Base-by-base conservation (phyloP, 1,140 invertebrate genomes). In the Batillaria attramentaria region DNA sequence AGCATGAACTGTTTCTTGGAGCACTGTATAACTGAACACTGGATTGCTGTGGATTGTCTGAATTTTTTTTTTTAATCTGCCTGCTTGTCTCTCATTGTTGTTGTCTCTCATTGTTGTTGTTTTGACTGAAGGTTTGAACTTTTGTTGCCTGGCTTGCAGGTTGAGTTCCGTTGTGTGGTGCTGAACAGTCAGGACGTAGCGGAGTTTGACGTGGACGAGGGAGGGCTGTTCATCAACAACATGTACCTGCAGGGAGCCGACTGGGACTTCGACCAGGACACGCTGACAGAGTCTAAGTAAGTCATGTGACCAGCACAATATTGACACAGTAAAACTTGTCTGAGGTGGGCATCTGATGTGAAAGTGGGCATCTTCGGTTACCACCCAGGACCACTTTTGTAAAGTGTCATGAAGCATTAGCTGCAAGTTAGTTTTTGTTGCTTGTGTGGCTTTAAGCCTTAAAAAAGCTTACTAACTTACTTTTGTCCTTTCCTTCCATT, bases 121-220 rank as follows among this genome's bases (percentile, higher is more conserved):
- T 54, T 37, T 68, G 6, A 35, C 66, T 31, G 33, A 35, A 24
- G 31, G 10, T 10, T 18, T 66, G 10, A 10, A 10, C 13, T n/a
- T 66, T 66, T 10, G 28, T 66, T 66, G 13, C 28, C 62, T 13
- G 35, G 31, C 57, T 35, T 81, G 28, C 77, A 89, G 89, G 82
- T 89, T 28, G 62, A 73, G 6, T 86, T 86, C 79, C 82, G 85
- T 10, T 87, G 86, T 81, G 82, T 87, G 5, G 85, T 89, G 28
- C 75, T 87, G 73, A 84, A 85, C 46, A 79, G 83, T 13, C 79
- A 79, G 41, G 85, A 85, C 50, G 84, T 81, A 18, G 78, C 81
- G 5, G 86, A 87, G 20, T 84, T 84, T 81, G 86, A 87, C 39
- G 76, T 88, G 54, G 87, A 89, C 41, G 88, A 90, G 35, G 86